Percentiles rank a stretch among this genome's conserved stretches.
Evolutionary conservation across 2,797 vertebrate species (phyloP).

Genomic region (Chlorospingus flavigularis): DNA sequence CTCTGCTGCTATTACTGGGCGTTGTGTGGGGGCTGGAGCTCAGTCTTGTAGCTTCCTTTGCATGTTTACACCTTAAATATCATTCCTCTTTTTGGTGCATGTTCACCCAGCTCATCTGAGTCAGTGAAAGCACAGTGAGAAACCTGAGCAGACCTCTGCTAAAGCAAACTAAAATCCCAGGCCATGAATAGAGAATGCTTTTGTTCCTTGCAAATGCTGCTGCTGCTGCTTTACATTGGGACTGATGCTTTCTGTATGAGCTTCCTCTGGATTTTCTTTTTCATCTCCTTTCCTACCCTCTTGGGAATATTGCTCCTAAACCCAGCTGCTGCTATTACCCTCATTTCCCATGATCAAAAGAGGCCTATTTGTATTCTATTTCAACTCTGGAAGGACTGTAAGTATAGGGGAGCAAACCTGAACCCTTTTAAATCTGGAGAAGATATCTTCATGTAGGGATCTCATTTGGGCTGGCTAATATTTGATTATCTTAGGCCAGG

Average conservation of each 20-base stretch:
- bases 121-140: neutral
- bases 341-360: neutral
- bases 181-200: neutral
- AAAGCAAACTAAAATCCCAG: conserved; percentile 5
- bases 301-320: neutral
- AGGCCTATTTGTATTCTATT: neutral
- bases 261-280: neutral
- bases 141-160: neutral
- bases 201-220: neutral
- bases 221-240: neutral
- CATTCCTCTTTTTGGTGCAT: neutral
- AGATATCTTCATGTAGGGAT: neutral
- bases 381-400: neutral
- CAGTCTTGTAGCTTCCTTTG: neutral
- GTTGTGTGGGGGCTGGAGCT: neutral
- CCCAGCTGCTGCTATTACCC: neutral
- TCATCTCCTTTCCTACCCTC: neutral
- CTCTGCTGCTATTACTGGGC: neutral
- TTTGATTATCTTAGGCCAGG: neutral
- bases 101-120: neutral
- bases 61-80: neutral
- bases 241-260: neutral
- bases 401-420: neutral
- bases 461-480: neutral
- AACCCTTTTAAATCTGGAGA: neutral